Evolutionary conservation across 2,888 invertebrate species (phyloP).

Genomic region (Epistrophe grossulariae): DNA sequence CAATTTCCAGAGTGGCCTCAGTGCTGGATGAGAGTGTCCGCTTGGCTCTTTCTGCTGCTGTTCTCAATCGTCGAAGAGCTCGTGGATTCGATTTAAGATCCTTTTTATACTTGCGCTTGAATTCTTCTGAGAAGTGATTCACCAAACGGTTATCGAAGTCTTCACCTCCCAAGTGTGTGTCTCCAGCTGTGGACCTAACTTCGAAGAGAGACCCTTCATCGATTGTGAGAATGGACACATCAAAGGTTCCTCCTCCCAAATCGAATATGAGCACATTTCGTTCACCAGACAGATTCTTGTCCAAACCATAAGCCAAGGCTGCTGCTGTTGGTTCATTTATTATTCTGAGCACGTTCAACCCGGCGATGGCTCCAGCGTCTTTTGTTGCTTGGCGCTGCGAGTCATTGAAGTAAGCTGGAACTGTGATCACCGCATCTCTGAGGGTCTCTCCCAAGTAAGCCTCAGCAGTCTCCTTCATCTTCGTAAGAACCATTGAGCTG

Average conservation of each 20-base stretch:
- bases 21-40: slow-evolving; percentile 91
- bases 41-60: slow-evolving; percentile 91
- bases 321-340: slow-evolving; percentile 97
- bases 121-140: slow-evolving; percentile 92
- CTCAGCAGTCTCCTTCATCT: slow-evolving; percentile 97
- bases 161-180: slow-evolving; percentile 96
- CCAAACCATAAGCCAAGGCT: slow-evolving; percentile 95
- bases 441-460: slow-evolving; percentile 93
- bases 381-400: slow-evolving; percentile 96
- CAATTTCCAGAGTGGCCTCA: slow-evolving; percentile 90
- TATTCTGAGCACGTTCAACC: slow-evolving; percentile 94
- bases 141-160: slow-evolving; percentile 95
- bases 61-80: slow-evolving; percentile 88
- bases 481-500: slow-evolving; percentile 95
- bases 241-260: slow-evolving; percentile 93
- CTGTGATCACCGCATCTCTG: slow-evolving; percentile 93
- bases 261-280: slow-evolving; percentile 90
- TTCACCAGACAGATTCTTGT: slow-evolving; percentile 92
- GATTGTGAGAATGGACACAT: slow-evolving; percentile 96
- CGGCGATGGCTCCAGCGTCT: slow-evolving; percentile 95
- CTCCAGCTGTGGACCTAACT: slow-evolving; percentile 96
- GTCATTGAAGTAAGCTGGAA: slow-evolving; percentile 95
- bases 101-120: slow-evolving; percentile 91
- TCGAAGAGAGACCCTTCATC: slow-evolving; percentile 95
- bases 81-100: slow-evolving; percentile 87